Evolutionary conservation across 92 coral and sea anemone genomes (phyloP).

Genomic region (Pocillopora meandrina): DNA sequence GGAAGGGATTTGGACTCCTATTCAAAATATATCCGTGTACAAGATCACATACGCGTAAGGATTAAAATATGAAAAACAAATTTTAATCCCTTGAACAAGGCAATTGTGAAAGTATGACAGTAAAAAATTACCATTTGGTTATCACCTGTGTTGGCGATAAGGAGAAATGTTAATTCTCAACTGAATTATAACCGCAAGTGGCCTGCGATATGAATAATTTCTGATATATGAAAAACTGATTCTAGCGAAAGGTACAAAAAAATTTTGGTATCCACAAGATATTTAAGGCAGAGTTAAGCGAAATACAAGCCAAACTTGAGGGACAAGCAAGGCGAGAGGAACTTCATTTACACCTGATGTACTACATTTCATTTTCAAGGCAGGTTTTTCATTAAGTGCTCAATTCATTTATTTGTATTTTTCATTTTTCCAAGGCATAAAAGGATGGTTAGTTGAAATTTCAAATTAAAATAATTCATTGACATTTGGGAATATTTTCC

Average conservation of each 20-base stretch:
- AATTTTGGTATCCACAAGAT: background rate
- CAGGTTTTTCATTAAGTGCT: background rate
- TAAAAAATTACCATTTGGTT: background rate
- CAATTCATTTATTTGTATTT: conserved; percentile 27
- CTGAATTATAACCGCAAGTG: background rate
- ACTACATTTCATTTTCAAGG: background rate
- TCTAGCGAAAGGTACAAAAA: background rate
- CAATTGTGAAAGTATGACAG: background rate
- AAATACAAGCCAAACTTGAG: background rate
- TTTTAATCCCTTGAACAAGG: background rate
- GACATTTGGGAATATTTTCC: background rate
- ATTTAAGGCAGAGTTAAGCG: background rate
- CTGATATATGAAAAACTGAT: background rate
- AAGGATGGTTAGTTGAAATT: background rate
- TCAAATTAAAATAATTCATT: background rate
- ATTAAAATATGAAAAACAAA: background rate
- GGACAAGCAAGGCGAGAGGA: background rate
- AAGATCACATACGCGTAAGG: background rate
- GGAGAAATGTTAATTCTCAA: background rate
- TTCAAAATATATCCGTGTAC: background rate
- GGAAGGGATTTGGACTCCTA: background rate
- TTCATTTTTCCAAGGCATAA: background rate
- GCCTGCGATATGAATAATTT: background rate
- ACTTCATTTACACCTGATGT: conserved; percentile 7
- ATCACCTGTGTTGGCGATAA: background rate